Evolutionary conservation across 2,797 vertebrate genomes (phyloP), one percentile per base, ranked within the genome.

Genomic region (Sebastes taczanowskii): DNA sequence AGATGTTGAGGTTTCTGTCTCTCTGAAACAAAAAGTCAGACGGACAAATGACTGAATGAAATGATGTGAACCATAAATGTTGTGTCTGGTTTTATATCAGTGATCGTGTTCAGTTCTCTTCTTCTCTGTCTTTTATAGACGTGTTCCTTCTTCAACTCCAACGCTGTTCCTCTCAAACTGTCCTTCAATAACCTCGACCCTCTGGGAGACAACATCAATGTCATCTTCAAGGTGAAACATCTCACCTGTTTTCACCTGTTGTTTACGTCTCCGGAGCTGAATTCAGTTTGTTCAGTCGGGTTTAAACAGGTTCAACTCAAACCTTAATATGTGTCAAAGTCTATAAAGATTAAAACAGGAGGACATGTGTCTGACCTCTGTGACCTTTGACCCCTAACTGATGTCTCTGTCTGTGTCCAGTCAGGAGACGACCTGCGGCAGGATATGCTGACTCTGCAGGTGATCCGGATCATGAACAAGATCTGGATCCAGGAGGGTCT

Each of bases 381-480:
- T 22, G 56, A 76, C 25, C 14, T 65, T 8, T 74, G 34, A 62
- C 46, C n/a, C 22, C 6, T 30, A 1, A 34, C 8, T 5, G 59
- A 16, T 65, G 34, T 34, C 18, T 80, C 22, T 27, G 9, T 63
- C 11, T 64, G 16, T n/a, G 52, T 53, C 2, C 88, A 99, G 98
- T 97, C 97, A 0, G 98, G 98, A 6, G 98, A 99, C 0, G 98
- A 99, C 93, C 96, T 99, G 85, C 94, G 98, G 49, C 98, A 99
- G 92, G 98, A 99, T 94, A 99, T 99, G 98, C 94, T 99, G 85
- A 99, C 98, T 0, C 95, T 99, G 92, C 98, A 99, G 94, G 96
- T 99, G 94, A 99, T 99, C 72, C 97, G 97, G 18, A 97, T 99
- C 93, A 99, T 99, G 98, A 98, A 98, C 94, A 98, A 98, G 94